Percentiles rank a stretch among this genome's conserved stretches.
Evolutionary conservation across 2,113 vertebrate species (phyloP).

Genomic region (Pelecanoides urinatrix): DNA sequence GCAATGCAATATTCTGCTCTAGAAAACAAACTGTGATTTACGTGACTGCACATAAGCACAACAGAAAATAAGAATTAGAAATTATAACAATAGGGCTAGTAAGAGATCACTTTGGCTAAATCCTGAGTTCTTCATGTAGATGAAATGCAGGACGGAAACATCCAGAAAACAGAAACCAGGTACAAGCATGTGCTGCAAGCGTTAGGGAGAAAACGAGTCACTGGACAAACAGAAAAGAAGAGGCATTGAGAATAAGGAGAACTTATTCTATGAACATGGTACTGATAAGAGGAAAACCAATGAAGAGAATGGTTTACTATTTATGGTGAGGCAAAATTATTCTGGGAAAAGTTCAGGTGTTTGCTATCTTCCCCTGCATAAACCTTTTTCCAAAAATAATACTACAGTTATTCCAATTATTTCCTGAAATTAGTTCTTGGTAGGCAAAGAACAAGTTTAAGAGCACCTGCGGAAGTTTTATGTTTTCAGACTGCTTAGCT

Average conservation of each 20-base stretch:
- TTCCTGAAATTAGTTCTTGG: not conserved
- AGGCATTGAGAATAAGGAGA: not conserved
- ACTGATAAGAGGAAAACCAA: not conserved
- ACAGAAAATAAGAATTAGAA: not conserved
- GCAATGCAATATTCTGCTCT: not conserved
- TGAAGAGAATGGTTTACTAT: not conserved
- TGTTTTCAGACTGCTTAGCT: not conserved
- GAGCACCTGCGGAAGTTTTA: not conserved
- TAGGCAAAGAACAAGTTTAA: not conserved
- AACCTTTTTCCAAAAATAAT: not conserved
- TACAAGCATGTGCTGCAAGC: fast-evolving
- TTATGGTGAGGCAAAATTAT: not conserved
- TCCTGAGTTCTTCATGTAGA: not conserved
- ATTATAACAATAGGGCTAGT: not conserved
- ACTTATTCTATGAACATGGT: not conserved
- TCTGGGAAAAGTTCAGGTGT: not conserved
- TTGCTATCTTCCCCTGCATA: not conserved
- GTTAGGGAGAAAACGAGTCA: not conserved
- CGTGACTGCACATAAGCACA: not conserved
- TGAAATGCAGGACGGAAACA: not conserved
- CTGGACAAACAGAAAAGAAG: not conserved
- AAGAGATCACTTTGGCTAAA: not conserved
- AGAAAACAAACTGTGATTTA: not conserved
- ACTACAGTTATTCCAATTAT: not conserved
- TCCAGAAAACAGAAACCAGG: not conserved